Evolutionary conservation across 2,888 invertebrate species (phyloP).

Genomic region (Diaprepes abbreviatus): DNA sequence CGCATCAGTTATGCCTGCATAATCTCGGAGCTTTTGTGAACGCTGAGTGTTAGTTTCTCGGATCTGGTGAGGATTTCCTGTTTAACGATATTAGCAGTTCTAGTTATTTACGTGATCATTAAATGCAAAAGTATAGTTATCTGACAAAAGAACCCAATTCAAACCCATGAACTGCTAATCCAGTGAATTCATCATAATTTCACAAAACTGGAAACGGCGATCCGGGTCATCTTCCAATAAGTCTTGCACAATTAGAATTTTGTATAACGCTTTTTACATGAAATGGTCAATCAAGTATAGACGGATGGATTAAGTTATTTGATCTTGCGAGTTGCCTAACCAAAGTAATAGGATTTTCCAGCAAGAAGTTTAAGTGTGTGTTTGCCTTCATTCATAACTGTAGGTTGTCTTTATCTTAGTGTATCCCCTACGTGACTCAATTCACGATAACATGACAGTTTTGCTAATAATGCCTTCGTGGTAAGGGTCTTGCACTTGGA

Average conservation of each 20-base stretch:
- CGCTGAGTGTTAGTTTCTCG: too few species aligned
- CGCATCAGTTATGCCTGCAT: conserved; percentile 3
- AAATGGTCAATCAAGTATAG: background rate
- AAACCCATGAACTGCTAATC: conserved; percentile 1
- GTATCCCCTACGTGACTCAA: background rate
- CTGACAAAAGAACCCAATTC: background rate
- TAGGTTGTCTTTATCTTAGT: background rate
- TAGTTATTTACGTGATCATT: background rate
- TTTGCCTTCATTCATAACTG: background rate
- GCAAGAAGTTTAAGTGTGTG: background rate
- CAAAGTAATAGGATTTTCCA: background rate
- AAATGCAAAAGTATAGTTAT: background rate
- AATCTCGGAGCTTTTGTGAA: background rate
- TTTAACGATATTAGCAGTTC: conserved; percentile 1
- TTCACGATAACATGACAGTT: conserved; percentile 4
- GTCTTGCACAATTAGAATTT: background rate
- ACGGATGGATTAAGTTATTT: background rate
- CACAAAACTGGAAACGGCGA: conserved; percentile 7
- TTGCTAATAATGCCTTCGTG: too few species aligned
- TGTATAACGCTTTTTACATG: background rate
- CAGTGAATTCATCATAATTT: background rate
- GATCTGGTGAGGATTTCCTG: conserved; percentile 7
- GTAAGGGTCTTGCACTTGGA: too few species aligned
- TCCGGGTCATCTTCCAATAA: conserved; percentile 7
- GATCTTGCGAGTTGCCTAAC: conserved; percentile 3